Evolutionary conservation across 2,113 vertebrate species (phyloP), one percentile per base, ranked within the genome.

Genomic region (Takifugu bimaculatus): DNA sequence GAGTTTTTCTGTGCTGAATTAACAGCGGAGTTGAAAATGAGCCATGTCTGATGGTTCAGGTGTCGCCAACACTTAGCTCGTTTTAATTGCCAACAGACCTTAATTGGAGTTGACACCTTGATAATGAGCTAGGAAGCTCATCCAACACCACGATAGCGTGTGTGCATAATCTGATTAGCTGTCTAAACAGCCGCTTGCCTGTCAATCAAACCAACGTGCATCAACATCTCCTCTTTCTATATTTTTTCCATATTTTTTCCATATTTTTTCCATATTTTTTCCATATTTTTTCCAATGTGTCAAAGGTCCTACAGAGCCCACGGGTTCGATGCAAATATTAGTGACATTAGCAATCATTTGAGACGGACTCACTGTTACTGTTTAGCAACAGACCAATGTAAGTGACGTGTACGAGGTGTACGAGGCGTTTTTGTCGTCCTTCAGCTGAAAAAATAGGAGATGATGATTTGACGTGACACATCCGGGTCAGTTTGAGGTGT

Each of bases 41-140:
- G 20, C 20, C 44, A 6, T 15, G 13, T 45, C 12, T 45, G 44
- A 45, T 2, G 44, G 12, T 45, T 3, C 44, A 45, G 44, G 44
- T 45, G 44, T 45, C 44, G 14, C 44, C 14, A 69, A 49, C 15
- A 1, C 47, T 64, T 65, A 77, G 82, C 78, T 70, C 51, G 63
- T 72, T 65, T 79, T 76, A 79, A 84, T 81, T 74, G 80, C 57
- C 57, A 47, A 13, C 65, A 73, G 82, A 84, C 60, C 69, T 58
- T 71, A 75, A 84, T 62, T 59, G 63, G 72, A 85, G 75, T 5
- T 80, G 83, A 87, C 82, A 79, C 77, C 68, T 70, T 54, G 49
- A 58, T 83, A 82, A 88, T 75, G 49, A 70, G 60, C 66, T 65
- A 20, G 68, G 61, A 63, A 72, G 54, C 55, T 78, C 63, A 54